These are phyloP conservation scores for Drosophila sp. DNA, from an alignment of 1,140 invertebrate species.

Conservation along the genomic window DNA sequence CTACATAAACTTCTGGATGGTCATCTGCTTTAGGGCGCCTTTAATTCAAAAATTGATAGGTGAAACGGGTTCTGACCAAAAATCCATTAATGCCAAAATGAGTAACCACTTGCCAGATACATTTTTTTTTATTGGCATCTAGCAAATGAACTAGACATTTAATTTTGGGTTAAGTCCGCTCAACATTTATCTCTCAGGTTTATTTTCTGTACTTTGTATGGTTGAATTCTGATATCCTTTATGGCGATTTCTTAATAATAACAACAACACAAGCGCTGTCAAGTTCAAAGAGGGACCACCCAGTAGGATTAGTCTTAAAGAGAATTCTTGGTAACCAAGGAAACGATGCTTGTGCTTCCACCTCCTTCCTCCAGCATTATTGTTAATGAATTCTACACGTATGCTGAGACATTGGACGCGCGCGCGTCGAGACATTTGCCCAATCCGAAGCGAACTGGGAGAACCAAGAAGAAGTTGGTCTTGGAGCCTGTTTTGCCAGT, in stretches of 20 bases:
- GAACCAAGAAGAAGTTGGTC: constrained; percentile 27
- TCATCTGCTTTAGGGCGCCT: too few species aligned
- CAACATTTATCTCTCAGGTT: too few species aligned
- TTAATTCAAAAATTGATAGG: too few species aligned
- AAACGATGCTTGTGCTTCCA: constrained; percentile 16
- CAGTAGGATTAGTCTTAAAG: constrained; percentile 61
- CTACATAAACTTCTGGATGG: not conserved
- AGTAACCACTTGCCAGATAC: too few species aligned
- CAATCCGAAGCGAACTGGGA: constrained; percentile 8
- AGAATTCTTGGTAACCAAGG: constrained; percentile 65
- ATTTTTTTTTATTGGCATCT: too few species aligned
- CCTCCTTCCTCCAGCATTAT: constrained; percentile 56
- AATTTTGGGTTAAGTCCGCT: too few species aligned
- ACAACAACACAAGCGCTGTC: constrained; percentile 22
- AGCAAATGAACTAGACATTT: too few species aligned
- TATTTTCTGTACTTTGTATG: not conserved
- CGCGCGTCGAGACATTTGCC: not conserved
- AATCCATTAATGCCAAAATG: too few species aligned
- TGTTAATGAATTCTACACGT: constrained; percentile 78
- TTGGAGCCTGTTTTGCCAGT: constrained; percentile 60
- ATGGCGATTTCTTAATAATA: constrained; percentile 31
- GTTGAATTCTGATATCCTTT: constrained; percentile 25
- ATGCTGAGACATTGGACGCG: constrained; percentile 42
- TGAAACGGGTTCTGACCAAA: too few species aligned
- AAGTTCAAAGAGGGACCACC: constrained; percentile 55